Conservation (phyloP, 2,888 invertebrate species). For the Chrysolina oricalcia region DNA sequence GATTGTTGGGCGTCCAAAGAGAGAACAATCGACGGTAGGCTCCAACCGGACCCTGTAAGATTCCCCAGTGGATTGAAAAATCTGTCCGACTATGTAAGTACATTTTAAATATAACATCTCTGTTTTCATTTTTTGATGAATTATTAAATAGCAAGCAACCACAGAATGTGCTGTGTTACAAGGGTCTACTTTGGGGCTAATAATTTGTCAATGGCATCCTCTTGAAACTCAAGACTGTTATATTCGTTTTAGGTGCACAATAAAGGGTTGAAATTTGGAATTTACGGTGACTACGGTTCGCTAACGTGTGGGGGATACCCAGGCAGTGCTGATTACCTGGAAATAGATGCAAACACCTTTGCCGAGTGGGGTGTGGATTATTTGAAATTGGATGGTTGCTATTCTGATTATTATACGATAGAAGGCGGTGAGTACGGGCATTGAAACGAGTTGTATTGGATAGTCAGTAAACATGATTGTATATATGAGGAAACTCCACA, state of each 20-base stretch:
- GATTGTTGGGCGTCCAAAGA: conserved; percentile 77
- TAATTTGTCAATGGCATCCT: too few species aligned
- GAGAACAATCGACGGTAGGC: conserved; percentile 71
- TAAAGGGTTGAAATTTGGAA: conserved; percentile 84
- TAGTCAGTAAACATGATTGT: too few species aligned
- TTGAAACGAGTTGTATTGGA: too few species aligned
- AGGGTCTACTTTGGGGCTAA: background rate
- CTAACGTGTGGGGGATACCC: conserved; percentile 87
- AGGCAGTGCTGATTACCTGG: conserved; percentile 79
- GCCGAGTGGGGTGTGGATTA: conserved; percentile 88
- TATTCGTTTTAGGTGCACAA: conserved; percentile 76
- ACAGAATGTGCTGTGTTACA: background rate
- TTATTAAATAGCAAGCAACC: background rate
- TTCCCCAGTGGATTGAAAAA: conserved; percentile 78
- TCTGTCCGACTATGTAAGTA: conserved; percentile 76
- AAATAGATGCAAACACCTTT: conserved; percentile 82
- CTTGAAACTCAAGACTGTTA: too few species aligned
- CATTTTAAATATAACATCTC: background rate
- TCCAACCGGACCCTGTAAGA: conserved; percentile 75
- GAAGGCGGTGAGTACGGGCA: conserved; percentile 65
- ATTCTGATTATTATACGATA: conserved; percentile 76
- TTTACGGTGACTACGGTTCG: conserved; percentile 87
- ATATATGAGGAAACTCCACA: too few species aligned
- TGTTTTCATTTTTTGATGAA: too few species aligned
- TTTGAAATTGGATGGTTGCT: conserved; percentile 88